Conservation (phyloP, 2,888 invertebrate species). For the Eupithecia subfuscata region DNA sequence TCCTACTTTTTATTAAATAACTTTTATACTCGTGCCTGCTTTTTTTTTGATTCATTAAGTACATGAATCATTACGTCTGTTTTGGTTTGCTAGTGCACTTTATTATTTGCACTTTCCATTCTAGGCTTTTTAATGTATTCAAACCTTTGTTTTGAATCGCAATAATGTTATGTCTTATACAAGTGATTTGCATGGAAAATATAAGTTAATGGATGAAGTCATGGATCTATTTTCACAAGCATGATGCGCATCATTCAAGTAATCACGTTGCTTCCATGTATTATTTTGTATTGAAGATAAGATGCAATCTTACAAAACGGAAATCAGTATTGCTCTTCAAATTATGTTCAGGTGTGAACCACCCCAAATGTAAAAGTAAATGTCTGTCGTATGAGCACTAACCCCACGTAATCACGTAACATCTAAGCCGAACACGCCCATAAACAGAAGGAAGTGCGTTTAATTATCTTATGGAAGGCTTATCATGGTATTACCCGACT, state of each 20-base stretch:
- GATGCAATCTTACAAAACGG: neutral
- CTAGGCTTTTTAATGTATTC: neutral
- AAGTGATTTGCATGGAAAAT: conserved; percentile 18
- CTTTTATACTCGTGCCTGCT: neutral
- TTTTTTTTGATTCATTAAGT: neutral
- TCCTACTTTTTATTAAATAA: neutral
- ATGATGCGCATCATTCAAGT: conserved; percentile 17
- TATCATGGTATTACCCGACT: too few relatives aligned
- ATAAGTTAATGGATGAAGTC: conserved; percentile 33
- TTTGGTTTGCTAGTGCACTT: neutral
- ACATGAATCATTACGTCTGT: neutral
- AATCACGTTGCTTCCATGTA: conserved; percentile 9
- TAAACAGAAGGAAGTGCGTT: neutral
- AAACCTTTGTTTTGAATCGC: neutral
- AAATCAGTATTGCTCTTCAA: neutral
- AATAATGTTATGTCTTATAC: neutral
- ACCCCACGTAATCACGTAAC: neutral
- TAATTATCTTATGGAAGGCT: neutral
- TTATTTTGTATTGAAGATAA: neutral
- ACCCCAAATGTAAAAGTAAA: neutral
- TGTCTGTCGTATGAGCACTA: neutral
- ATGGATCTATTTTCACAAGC: conserved; percentile 29
- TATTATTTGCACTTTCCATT: neutral
- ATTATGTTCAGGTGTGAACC: neutral
- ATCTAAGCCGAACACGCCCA: neutral